Evolutionary conservation across 2,113 vertebrate species (phyloP).

Genomic region (Halcyon malimbica): DNA sequence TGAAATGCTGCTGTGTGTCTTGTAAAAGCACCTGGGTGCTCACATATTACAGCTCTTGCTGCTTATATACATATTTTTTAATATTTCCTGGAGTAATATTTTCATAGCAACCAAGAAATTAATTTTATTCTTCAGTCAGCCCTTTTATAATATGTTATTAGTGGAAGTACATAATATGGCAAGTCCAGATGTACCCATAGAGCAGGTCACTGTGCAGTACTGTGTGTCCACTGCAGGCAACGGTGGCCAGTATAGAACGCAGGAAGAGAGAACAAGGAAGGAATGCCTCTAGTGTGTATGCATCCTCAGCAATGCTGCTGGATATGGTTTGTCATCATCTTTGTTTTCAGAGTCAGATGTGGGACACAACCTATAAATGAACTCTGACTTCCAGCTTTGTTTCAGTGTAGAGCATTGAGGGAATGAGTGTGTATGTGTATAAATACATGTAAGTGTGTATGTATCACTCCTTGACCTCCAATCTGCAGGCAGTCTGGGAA

Average conservation of each 20-base stretch:
- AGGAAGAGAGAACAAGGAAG: background rate
- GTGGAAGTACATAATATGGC: background rate
- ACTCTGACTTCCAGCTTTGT: background rate
- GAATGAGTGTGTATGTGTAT: accelerated
- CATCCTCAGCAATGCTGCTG: background rate
- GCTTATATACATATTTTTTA: background rate
- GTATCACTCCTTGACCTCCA: background rate
- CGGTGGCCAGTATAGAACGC: background rate
- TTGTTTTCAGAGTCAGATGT: background rate
- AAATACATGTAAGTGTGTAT: too few species aligned
- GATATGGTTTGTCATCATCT: background rate
- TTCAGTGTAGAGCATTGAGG: background rate
- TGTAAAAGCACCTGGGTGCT: background rate
- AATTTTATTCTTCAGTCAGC: background rate
- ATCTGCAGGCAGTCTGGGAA: background rate
- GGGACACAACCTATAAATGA: background rate
- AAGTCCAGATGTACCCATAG: background rate
- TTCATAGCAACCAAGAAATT: background rate
- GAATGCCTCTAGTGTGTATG: background rate
- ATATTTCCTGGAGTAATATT: background rate
- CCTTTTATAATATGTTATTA: background rate
- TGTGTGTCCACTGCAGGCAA: background rate
- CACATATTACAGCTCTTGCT: background rate
- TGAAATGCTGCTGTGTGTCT: background rate
- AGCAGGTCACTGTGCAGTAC: background rate